Evolutionary conservation across 2,113 vertebrate genomes (phyloP).

Genomic region (Mugil cephalus): DNA sequence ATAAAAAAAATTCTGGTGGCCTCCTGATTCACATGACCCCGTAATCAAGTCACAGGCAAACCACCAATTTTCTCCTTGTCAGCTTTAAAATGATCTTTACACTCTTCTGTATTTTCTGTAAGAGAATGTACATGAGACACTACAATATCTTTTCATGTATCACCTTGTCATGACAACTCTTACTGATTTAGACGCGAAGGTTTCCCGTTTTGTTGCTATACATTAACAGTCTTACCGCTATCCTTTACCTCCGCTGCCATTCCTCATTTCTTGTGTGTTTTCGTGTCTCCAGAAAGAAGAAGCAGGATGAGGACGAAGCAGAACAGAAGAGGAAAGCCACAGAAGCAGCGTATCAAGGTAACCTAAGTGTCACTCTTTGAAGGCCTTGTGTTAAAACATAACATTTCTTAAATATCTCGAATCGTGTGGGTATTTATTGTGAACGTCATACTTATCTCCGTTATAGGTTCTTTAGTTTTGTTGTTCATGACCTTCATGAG

Average conservation of each 20-base stretch:
- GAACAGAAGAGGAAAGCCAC: constrained; percentile 96
- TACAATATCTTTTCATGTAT: no score
- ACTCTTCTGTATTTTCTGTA: no score
- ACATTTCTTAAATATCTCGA: not conserved
- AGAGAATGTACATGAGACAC: no score
- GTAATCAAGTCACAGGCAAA: not conserved
- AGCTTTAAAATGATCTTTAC: not conserved
- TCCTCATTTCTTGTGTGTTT: not conserved
- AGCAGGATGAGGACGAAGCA: constrained; percentile 96
- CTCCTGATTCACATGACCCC: not conserved
- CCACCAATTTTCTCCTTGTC: not conserved
- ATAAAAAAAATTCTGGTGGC: not conserved
- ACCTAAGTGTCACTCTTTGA: constrained; percentile 6
- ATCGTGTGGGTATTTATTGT: no score
- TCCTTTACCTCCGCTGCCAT: no score
- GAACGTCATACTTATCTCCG: no score
- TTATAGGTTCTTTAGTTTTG: no score
- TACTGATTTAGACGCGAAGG: not conserved
- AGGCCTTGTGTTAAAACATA: not conserved
- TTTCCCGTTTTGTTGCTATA: not conserved
- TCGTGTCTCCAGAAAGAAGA: constrained; percentile 90
- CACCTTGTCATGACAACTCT: no score
- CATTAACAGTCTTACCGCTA: not conserved
- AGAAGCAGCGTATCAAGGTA: constrained; percentile 96
- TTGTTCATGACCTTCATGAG: no score